phyloP scores from a whole-genome alignment of 2,113 vertebrate species.

The Brachyhypopomus occidentalis region DNA sequence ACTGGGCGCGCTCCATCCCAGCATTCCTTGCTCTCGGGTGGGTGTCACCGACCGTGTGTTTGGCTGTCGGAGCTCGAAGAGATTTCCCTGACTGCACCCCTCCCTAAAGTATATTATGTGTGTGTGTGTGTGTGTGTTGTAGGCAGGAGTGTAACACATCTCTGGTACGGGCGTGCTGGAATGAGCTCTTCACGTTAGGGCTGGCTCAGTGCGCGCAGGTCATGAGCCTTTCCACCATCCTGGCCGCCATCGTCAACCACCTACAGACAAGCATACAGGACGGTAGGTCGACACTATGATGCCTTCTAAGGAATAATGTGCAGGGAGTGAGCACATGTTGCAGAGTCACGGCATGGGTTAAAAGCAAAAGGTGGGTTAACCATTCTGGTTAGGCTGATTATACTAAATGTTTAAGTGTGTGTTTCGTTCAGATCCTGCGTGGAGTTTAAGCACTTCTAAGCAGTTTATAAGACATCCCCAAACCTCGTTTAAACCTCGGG shows the following conservation, averaged over 20 bases:
- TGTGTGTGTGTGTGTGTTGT: constrained; percentile 32
- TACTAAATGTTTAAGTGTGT: too few species aligned
- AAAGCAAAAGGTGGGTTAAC: background rate
- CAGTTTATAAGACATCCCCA: too few species aligned
- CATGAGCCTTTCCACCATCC: constrained; percentile 97
- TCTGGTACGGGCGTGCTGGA: constrained; percentile 96
- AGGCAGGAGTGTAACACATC: constrained; percentile 96
- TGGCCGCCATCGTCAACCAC: constrained; percentile 95
- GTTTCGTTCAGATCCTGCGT: too few species aligned
- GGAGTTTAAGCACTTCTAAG: too few species aligned
- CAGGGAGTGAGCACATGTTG: background rate
- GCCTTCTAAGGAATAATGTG: background rate
- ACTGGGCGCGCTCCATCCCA: constrained; percentile 98
- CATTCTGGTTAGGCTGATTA: background rate
- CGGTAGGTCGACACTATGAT: constrained; percentile 73
- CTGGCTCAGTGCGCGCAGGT: constrained; percentile 95
- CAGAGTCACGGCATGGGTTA: background rate
- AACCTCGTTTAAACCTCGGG: too few species aligned
- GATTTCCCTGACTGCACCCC: background rate
- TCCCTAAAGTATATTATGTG: background rate
- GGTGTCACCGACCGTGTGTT: constrained; percentile 54
- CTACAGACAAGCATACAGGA: constrained; percentile 96
- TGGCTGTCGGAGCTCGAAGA: background rate
- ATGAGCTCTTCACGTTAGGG: constrained; percentile 95
- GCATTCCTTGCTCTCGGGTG: constrained; percentile 97